Evolutionary conservation across 2,888 invertebrate genomes (phyloP), one percentile per base, ranked within the genome.

Genomic region (Heteropelma amictum): DNA sequence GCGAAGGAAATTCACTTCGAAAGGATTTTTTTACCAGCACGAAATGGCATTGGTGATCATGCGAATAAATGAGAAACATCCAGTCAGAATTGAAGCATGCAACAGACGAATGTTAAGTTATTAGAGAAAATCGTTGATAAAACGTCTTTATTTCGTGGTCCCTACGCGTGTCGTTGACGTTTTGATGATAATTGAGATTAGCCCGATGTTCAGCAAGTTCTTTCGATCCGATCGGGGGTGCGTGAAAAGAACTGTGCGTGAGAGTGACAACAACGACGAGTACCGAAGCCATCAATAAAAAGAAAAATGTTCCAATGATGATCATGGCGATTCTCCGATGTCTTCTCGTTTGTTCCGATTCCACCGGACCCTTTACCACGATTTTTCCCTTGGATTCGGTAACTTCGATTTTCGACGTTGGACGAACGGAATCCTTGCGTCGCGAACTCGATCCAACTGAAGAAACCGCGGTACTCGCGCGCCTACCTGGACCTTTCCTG

Each of bases 371-470:
- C 45, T 75, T 77, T 1, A 73, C 77, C 40, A 89, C 74, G 78
- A 91, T 90, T 68, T 92, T 91, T 77, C 90, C 89, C 58, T 86
- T 83, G 2, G 75, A 58, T 78, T 90, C 90, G 61, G 77, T 77
- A 8, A 76, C 70, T 19, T 83, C 85, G 69, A 74, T 63, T 68
- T 81, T 82, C 69, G 67, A 60, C 3, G 82, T 64, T 2, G 85
- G 85, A 5, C 83, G 81, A 19, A 93, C 95, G 93, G 91, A 97
- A 95, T 97, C 94, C 96, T 95, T 89, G 95, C 97, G 89, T 95
- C 97, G 85, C 0, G 79, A 72, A 2, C 53, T 63, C 2, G 23
- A 53, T 26, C 68, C 72, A 38, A 49, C 63, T 1, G 61, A 12
- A 14, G 60, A 40, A 51, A 23, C 64, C 6, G 65, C 63, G 3